phyloP scores from a whole-genome alignment of 2,888 invertebrate species.

The Toxonevra muliebris region DNA sequence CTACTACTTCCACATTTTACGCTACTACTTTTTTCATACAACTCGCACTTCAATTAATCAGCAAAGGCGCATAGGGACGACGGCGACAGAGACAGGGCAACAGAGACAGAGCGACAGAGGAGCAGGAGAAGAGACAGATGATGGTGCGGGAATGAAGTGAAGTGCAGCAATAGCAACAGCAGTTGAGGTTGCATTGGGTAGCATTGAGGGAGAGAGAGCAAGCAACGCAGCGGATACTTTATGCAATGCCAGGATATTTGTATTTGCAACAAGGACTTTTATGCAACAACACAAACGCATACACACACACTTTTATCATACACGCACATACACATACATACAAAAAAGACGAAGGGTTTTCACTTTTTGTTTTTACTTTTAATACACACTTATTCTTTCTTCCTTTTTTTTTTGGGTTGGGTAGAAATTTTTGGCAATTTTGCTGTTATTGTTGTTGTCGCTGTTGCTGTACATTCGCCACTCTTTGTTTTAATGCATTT shows the following conservation, averaged over 20 bases:
- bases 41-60: slow-evolving; percentile 46
- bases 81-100: slow-evolving; percentile 4
- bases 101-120: slow-evolving; percentile 12
- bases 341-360: too few species aligned
- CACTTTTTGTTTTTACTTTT: slow-evolving; percentile 15
- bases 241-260: slow-evolving; percentile 14
- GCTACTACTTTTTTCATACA: slow-evolving; percentile 8
- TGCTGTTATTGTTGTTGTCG: slow-evolving; percentile 10
- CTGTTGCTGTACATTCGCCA: not conserved
- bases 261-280: slow-evolving; percentile 7
- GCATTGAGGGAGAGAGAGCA: not conserved
- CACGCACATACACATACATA: not conserved
- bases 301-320: not conserved
- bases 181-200: not conserved
- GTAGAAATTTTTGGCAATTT: slow-evolving; percentile 43
- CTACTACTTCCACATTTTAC: not conserved
- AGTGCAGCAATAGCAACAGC: not conserved
- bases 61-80: slow-evolving; percentile 25
- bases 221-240: not conserved
- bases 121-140: slow-evolving; percentile 30
- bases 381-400: slow-evolving; percentile 2
- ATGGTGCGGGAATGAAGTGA: slow-evolving; percentile 40
- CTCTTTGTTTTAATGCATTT: slow-evolving; percentile 37
- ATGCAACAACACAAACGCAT: not conserved
- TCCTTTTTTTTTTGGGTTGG: slow-evolving; percentile 30